These are phyloP conservation scores for Ciona savignyi DNA, from an alignment of 23 tunicate species.

Conservation along the genomic window DNA sequence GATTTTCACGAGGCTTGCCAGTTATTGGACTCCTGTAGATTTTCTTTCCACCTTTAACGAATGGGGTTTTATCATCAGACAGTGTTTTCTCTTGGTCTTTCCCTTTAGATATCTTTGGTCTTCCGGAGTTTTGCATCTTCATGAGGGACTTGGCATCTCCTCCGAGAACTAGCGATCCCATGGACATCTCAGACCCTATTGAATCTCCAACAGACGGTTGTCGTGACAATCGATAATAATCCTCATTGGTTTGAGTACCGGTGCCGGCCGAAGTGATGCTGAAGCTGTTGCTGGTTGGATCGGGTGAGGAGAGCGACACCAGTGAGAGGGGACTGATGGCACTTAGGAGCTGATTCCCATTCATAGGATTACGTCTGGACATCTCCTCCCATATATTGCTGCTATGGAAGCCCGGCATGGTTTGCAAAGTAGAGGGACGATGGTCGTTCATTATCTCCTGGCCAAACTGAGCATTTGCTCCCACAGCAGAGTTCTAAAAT, in stretches of 20 bases:
- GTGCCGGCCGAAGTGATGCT: constrained; percentile 12
- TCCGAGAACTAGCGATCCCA: constrained; percentile 26
- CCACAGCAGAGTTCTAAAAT: too few species aligned
- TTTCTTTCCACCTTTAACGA: constrained; percentile 20
- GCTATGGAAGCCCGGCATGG: background rate
- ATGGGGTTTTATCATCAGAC: constrained; percentile 8
- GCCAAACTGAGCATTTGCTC: too few species aligned
- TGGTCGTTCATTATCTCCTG: background rate
- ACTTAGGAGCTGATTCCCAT: background rate
- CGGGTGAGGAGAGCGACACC: constrained; percentile 18
- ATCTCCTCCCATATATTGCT: background rate
- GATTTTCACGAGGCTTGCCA: constrained; percentile 14
- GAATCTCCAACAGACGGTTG: constrained; percentile 21
- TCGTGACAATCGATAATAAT: constrained; percentile 13
- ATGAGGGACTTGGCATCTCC: constrained; percentile 45
- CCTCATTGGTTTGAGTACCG: constrained; percentile 14
- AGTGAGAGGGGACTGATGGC: constrained; percentile 27
- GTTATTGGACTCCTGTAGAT: constrained; percentile 20
- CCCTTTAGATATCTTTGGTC: constrained; percentile 14
- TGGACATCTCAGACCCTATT: constrained; percentile 4
- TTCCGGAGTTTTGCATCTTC: constrained; percentile 17
- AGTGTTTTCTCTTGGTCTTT: background rate
- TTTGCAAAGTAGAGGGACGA: background rate
- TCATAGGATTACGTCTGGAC: background rate
- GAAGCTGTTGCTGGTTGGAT: constrained; percentile 15